Evolutionary conservation across 2,113 vertebrate species (phyloP).

Genomic region (Saimiri boliviensis): DNA sequence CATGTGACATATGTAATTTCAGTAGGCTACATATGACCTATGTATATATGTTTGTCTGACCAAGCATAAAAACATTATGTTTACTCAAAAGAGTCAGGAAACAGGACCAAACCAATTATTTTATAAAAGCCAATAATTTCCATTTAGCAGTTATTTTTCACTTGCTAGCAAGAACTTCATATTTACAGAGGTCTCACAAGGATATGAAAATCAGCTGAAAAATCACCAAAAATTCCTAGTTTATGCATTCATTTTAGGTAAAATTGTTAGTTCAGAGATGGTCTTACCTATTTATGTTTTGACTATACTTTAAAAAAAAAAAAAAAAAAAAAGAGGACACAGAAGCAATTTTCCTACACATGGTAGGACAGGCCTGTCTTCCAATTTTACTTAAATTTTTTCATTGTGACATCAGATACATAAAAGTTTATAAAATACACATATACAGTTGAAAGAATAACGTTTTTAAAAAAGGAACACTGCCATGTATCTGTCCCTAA

Average conservation of each 20-base stretch:
- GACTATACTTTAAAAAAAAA: background rate
- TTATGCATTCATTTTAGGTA: background rate
- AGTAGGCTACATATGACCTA: no score
- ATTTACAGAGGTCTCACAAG: background rate
- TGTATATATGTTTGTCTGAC: no score
- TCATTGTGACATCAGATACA: background rate
- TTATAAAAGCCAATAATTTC: conserved; percentile 12
- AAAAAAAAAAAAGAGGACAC: background rate
- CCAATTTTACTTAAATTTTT: background rate
- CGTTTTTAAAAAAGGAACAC: background rate
- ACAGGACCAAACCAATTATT: background rate
- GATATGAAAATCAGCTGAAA: background rate
- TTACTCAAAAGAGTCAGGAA: conserved; percentile 2
- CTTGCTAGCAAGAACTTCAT: background rate
- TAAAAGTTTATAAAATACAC: background rate
- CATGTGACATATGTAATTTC: no score
- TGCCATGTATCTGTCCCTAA: background rate
- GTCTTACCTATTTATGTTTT: conserved; percentile 8
- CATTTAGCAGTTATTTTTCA: conserved; percentile 12
- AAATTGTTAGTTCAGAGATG: background rate
- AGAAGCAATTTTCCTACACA: background rate
- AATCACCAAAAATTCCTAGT: background rate
- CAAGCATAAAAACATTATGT: background rate
- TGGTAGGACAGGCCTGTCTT: background rate
- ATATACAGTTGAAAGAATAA: background rate